phyloP scores from a whole-genome alignment of 2,888 invertebrate genomes.

The Pantelozetes paolii region DNA sequence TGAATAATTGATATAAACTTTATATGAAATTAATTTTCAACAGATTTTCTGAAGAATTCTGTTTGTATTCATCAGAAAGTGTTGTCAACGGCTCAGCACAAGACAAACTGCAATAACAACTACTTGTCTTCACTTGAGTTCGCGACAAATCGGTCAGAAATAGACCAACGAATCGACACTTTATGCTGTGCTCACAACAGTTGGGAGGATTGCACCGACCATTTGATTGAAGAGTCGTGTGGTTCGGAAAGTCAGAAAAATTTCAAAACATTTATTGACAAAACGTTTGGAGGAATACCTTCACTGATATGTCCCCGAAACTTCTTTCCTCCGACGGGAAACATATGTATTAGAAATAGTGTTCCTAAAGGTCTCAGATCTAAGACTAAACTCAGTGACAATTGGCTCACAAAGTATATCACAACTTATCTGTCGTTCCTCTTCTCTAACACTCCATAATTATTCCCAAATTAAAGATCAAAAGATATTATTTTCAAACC shows the following conservation, averaged over 20 bases:
- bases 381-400: conserved; percentile 41
- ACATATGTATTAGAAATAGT: conserved; percentile 36
- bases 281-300: conserved; percentile 42
- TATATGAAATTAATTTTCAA: not conserved
- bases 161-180: conserved; percentile 43
- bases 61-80: conserved; percentile 43
- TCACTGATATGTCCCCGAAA: conserved; percentile 41
- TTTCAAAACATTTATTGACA: conserved; percentile 39
- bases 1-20: not conserved
- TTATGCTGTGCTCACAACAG: conserved; percentile 41
- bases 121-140: conserved; percentile 41
- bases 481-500: no score
- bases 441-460: conserved; percentile 23
- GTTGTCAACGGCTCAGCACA: conserved; percentile 38
- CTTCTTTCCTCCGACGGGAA: conserved; percentile 39
- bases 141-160: conserved; percentile 35
- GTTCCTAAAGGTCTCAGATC: conserved; percentile 35
- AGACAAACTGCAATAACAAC: conserved; percentile 39
- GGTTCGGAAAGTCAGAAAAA: conserved; percentile 26
- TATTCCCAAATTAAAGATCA: no score
- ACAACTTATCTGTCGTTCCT: conserved; percentile 43
- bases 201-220: conserved; percentile 40
- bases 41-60: conserved; percentile 41
- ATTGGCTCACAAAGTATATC: conserved; percentile 41
- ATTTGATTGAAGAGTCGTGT: conserved; percentile 39